Base-by-base conservation (phyloP, 2,888 invertebrate species). In the Atethmia centrago region DNA sequence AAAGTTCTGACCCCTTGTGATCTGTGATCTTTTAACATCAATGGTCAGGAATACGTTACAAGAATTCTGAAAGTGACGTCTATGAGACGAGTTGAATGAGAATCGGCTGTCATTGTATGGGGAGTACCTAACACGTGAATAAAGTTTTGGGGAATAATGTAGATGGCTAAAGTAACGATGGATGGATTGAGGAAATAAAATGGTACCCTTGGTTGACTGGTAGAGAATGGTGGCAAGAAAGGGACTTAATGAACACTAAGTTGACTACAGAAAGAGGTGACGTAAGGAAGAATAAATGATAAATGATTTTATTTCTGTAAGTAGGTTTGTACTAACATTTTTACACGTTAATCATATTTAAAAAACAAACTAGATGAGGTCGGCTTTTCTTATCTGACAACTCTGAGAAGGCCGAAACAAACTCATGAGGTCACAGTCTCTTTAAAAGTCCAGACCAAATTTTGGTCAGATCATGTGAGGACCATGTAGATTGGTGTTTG, bases 1-100 rank as follows among this genome's bases (percentile, higher is more conserved):
- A 45, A 3, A 63, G 21, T 58, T 36, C 19, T 42, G 19, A 62
- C 40, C 45, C 40, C 36, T 53, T 28, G 19, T 61, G 59, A 61
- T 47, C 74, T 62, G 3, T 55, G 49, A 74, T 62, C 49, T 58
- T 51, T 47, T 55, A 28, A 45, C 28, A 42, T 45, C 9, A 65
- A 19, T 45, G 21, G 21, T 36, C n/a, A 65, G 25, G 31, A 25
- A 42, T 47, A 49, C 19, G 1, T 62, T 7, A 19, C 10, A 36
- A 3, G 10, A 25, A 42, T 58, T 16, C 21, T 28, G 40, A 40
- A 40, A 40, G n/a, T n/a, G n/a, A n/a, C 4, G 19, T 7, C 10
- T 10, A n/a, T 40, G n/a, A 36, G 31, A 31, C n/a, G 8, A 62
- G 45, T 19, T 31, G n/a, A 7, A 4, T 47, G 36, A 36, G 14